Percentiles rank a stretch among this genome's conserved stretches.
Conservation (phyloP, 2,888 invertebrate species). For the Eurois occulta region DNA sequence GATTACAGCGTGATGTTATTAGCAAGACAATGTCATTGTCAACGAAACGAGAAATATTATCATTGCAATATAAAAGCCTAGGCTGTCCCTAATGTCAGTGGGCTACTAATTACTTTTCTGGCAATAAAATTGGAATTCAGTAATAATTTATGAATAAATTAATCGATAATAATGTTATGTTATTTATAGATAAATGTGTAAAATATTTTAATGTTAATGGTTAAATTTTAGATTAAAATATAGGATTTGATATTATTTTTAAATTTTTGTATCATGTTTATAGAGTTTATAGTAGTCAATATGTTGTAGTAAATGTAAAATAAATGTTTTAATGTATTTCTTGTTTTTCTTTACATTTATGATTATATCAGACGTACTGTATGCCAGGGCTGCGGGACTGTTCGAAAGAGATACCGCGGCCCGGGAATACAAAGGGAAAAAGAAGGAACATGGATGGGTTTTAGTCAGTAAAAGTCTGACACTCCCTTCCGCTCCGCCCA, state of each 20-base stretch:
- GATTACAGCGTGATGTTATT: too few species aligned
- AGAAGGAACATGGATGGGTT: too few species aligned
- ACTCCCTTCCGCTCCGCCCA: too few species aligned
- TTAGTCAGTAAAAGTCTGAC: too few species aligned
- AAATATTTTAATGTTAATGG: conserved; percentile 4
- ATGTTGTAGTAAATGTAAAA: conserved; percentile 23
- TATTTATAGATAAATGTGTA: conserved; percentile 13
- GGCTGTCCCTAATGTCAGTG: too few species aligned
- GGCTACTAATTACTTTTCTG: background rate
- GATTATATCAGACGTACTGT: background rate
- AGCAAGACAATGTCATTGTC: too few species aligned
- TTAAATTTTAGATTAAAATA: background rate
- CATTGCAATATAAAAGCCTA: too few species aligned
- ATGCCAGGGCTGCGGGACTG: too few species aligned
- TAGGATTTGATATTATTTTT: conserved; percentile 26
- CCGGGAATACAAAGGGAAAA: too few species aligned
- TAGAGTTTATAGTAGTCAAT: conserved; percentile 23
- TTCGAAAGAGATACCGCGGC: too few species aligned
- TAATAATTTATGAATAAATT: background rate
- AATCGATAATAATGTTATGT: background rate
- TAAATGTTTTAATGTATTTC: conserved; percentile 19
- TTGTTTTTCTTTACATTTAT: background rate
- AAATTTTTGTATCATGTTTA: conserved; percentile 41
- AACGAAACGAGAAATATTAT: too few species aligned
- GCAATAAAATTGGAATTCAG: background rate